Base-by-base conservation (phyloP, 2,797 vertebrate species). In the Anguilla megastoma region DNA sequence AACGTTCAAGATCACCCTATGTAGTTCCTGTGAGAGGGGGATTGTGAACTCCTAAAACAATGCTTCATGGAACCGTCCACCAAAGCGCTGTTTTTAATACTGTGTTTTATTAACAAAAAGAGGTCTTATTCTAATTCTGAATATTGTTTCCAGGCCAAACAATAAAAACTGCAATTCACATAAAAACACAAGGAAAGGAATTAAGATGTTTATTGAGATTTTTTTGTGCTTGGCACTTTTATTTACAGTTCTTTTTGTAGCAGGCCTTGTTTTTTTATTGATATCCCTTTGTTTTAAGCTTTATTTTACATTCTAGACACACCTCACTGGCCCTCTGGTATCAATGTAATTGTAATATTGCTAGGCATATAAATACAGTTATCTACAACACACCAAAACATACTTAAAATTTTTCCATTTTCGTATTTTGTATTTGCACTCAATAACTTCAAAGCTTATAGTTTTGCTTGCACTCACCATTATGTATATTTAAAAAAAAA, bases 291-390 rank as follows among this genome's bases (percentile, higher is more conserved):
- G 86, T 90, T 92, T 66, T 82, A 93, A 90, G 92, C 63, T 90
- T 92, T 90, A 88, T 91, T 92, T 90, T 88, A 85, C 87, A 96
- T 96, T 95, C 96, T 96, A 97, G 95, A 97, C 94, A 95, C 89
- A 93, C 94, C 95, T 93, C 94, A 95, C 95, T 95, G 96, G 94
- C 96, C 96, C 95, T 95, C 94, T 96, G 94, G 52, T 33, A 56
- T 82, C 87, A 41, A 94, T 96, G 96, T 96, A 96, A 95, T 96
- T 96, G 97, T 96, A 96, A 96, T 96, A 96, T 91, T 95, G 97
- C 96, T 97, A 97, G 96, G 95, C 94, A 97, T 95, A 98, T 98
- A 99, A 99, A 99, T 99, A 99, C 96, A 97, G 94, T 96, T 97
- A 97, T 98, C 97, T 97, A 98, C 96, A 97, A 96, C 97, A 98